Evolutionary conservation across 2,797 vertebrate species (phyloP), one percentile per base, ranked within the genome.

Genomic region (Platalea minor): DNA sequence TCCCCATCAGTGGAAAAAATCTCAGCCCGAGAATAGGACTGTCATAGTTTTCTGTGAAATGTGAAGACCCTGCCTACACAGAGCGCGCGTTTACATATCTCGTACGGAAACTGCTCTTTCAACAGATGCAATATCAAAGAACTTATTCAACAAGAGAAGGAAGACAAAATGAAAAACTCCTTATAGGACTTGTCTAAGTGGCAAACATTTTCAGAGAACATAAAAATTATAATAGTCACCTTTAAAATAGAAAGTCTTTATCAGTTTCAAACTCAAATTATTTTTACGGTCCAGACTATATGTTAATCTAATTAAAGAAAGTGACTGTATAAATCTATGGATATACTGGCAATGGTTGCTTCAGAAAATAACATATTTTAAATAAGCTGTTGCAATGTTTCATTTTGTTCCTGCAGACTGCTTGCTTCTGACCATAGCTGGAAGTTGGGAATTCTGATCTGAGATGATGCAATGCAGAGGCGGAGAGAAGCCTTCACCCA

Each of bases 1-100:
- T 76, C 51, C 35, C 46, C 83, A 91, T 18, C 91, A 91, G 85
- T 79, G 96, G 93, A 96, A 96, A 96, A 96, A 96, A 93, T 96
- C 83, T 90, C 85, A 85, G 74, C 74, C 93, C 94, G 88, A 93
- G 94, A 96, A 96, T 95, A 95, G 94, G 94, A 88, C 93, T 94
- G 85, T 33, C 95, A 88, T 45, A 16, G 46, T 95, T 96, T 95
- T 95, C 93, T 82, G 74, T 91, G 95, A 96, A 93, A 90, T 64
- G 73, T 39, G 88, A 97, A 96, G 95, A 93, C 91, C 76, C 89
- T 92, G 91, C 79, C 92, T 72, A 78, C 78, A 64, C 11, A 54
- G 78, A 68, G n/a, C 3, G 5, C 4, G 26, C 0, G 0, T 78
- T 84, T 81, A 72, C 21, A 14, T 24, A 18, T 51, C 88, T 86